Evolutionary conservation across 2,888 invertebrate genomes (phyloP), one percentile per base, ranked within the genome.

Genomic region (Pyrgus malvae): DNA sequence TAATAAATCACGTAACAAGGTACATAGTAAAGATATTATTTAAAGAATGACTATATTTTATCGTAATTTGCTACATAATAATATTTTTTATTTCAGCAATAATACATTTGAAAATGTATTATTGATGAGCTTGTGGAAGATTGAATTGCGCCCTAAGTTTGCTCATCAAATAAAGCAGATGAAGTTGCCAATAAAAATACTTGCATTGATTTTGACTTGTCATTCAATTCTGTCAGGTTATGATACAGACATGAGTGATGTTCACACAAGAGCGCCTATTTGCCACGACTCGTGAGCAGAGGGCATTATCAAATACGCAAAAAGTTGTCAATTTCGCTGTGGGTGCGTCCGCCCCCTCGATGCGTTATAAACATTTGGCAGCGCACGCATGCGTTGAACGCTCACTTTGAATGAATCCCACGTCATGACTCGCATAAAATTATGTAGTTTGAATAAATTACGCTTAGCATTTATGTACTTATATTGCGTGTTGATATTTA

Each of bases 271-370:
- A 73, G 73, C 71, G 74, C 72, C 72, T 74, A 64, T 70, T 73
- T 78, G 76, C 72, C 69, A 76, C 73, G 70, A 65, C 67, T 66
- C 65, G 69, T 74, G 80, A 81, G 78, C 74, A 80, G 81, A 72
- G 69, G 64, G 70, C 67, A 74, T 79, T 83, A 82, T 84, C 69
- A 64, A 67, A 67, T 72, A 70, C 76, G 83, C 81, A 76, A 78
- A 81, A 81, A 81, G 68, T 76, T 81, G 83, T 78, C 73, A 74
- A 60, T 70, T 73, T 70, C 55, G 64, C 61, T 56, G 65, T 62
- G 68, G 66, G 67, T 68, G 67, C 69, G 59, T 67, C 64, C 76
- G 75, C 74, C 75, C 77, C 76, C 70, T 69, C 69, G 57, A 59
- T 64, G 69, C 63, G 58, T 66, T 64, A 60, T 62, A 58, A 61